Percentiles rank a stretch among this genome's conserved stretches.
Conservation (phyloP, 1,140 invertebrate genomes). For the Lucilia cuprina region DNA sequence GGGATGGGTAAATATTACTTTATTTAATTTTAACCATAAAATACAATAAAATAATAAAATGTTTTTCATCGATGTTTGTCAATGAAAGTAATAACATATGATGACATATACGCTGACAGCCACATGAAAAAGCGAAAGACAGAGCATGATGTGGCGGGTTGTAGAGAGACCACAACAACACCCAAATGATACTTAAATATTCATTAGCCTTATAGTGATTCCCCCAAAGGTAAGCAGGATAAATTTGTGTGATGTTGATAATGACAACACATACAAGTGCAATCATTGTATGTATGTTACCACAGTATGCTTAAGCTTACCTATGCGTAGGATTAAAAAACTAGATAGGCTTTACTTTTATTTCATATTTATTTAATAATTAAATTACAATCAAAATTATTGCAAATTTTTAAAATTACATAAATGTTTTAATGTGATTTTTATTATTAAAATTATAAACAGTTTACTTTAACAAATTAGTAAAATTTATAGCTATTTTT, state of each 20-base stretch:
- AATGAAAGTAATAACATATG: neutral
- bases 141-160: neutral
- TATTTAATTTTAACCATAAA: neutral
- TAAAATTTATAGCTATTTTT: too few species aligned
- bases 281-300: too few species aligned
- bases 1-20: neutral
- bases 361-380: too few species aligned
- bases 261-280: neutral
- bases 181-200: slow-evolving; percentile 33
- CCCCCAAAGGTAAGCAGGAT: slow-evolving; percentile 23
- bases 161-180: slow-evolving; percentile 1
- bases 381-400: too few species aligned
- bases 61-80: neutral
- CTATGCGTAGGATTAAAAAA: too few species aligned
- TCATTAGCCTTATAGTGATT: slow-evolving; percentile 24
- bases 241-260: neutral
- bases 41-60: neutral
- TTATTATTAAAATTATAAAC: too few species aligned
- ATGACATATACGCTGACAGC: neutral
- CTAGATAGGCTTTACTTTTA: too few species aligned
- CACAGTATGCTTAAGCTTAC: too few species aligned
- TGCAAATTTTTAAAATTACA: too few species aligned
- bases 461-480: too few species aligned
- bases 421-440: too few species aligned
- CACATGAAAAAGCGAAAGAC: neutral